Percentiles rank a stretch among this genome's conserved stretches.
phyloP scores from a whole-genome alignment of 2,888 invertebrate species.

The Strigamia maritima region DNA sequence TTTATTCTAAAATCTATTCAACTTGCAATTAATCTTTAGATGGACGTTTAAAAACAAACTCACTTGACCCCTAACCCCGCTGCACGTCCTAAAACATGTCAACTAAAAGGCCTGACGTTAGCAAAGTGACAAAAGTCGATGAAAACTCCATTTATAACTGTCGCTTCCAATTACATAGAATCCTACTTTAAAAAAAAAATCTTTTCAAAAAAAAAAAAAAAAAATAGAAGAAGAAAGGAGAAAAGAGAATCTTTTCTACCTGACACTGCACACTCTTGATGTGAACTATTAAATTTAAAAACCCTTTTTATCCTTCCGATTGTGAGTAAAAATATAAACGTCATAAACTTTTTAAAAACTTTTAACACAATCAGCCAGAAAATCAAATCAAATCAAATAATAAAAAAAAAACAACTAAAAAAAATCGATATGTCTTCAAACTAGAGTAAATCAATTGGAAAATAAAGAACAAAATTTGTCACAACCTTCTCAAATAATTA shows the following conservation, averaged over 20 bases:
- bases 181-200: conserved; percentile 20
- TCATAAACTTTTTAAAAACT: neutral
- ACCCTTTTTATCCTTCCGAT: neutral
- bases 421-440: neutral
- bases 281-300: conserved; percentile 30
- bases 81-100: neutral
- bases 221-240: neutral
- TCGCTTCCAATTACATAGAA: conserved; percentile 30
- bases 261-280: conserved; percentile 21
- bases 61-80: neutral
- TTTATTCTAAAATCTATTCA: neutral
- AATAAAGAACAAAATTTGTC: neutral
- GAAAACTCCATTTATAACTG: conserved; percentile 34
- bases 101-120: conserved; percentile 16
- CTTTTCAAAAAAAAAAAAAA: neutral
- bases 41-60: conserved; percentile 11
- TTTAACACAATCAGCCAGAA: neutral
- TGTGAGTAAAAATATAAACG: neutral
- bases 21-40: neutral
- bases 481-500: neutral
- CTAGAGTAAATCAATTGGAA: neutral
- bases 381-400: neutral
- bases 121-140: conserved; percentile 31
- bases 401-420: neutral
- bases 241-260: neutral